Conservation (phyloP, 2,888 invertebrate species). For the Zhuqinia jingwanae region DNA sequence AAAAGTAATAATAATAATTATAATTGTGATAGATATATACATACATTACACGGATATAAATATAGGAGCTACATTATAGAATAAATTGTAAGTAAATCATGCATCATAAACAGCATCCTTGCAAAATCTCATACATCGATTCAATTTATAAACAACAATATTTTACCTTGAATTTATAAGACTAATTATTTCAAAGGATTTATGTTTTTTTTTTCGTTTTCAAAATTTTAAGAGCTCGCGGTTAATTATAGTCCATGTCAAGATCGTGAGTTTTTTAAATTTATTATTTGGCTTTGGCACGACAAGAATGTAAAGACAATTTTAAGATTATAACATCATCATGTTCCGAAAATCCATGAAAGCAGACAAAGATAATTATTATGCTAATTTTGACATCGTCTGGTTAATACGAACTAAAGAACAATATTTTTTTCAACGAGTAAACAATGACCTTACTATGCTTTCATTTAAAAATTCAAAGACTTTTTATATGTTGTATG, state of each 20-base stretch:
- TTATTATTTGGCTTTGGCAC: conserved; percentile 18
- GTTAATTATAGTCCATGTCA: conserved; percentile 7
- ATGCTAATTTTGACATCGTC: background rate
- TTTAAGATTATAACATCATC: no score
- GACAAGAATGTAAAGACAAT: conserved; percentile 2
- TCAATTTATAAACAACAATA: no score
- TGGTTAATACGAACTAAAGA: background rate
- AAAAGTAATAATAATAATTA: conserved; percentile 40
- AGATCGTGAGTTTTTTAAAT: background rate
- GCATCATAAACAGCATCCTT: no score
- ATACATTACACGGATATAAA: conserved; percentile 43
- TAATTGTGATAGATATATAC: conserved; percentile 22
- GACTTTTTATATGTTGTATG: conserved; percentile 39
- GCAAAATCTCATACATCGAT: no score
- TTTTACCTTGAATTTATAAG: no score
- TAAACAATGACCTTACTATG: background rate
- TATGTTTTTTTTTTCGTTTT: background rate
- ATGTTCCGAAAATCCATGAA: background rate
- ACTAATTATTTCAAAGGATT: no score
- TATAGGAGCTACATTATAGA: conserved; percentile 31
- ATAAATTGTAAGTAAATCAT: conserved; percentile 3
- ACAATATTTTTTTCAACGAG: no score
- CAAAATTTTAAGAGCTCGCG: conserved; percentile 11
- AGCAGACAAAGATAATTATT: conserved; percentile 6
- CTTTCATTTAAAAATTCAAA: conserved; percentile 35